Evolutionary conservation across 2,888 invertebrate species (phyloP), one percentile per base, ranked within the genome.

Genomic region (Leptogaster cylindrica): DNA sequence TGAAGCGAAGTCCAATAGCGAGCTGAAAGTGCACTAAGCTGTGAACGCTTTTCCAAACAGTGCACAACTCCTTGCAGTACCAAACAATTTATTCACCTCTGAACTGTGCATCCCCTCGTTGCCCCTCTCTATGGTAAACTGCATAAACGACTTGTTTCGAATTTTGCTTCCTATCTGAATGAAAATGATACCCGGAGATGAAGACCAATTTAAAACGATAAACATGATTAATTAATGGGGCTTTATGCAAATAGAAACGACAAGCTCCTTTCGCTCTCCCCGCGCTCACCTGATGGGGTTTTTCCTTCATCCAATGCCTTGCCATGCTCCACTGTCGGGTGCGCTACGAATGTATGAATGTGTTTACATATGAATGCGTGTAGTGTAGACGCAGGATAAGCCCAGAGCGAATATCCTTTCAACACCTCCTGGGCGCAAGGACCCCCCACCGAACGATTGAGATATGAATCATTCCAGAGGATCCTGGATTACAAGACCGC

Each of bases 141-240:
- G 52, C 12, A 55, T 55, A 52, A 52, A 33, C 33, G 52, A 52
- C 52, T 33, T 18, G 20, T 5, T 18, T 18, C 16, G 39, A 55
- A 55, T 36, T 55, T 55, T 36, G 55, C 36, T 55, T 33, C 55
- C 39, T 20, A 61, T 27, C 18, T 14, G 61, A 61, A 31, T 61
- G 44, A 31, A 41, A 61, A 44, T 44, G 10, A 41, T 44, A 61
- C 25, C 39, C 8, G 33, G 50, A 39, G 18, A 65, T 51, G 39
- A 50, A 50, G 65, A 65, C 48, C 65, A 48, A 65, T 65, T 65
- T 65, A 50, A 50, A 50, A 66, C 58, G 66, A 66, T 68, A 68
- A 68, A 68, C 68, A 66, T 68, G 68, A 68, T 68, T 68, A 68
- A 68, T 68, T 68, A 68, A 68, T 68, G 68, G 55, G 50, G 68